Evolutionary conservation across 2,888 invertebrate genomes (phyloP), one percentile per base, ranked within the genome.

Genomic region (Argyresthia albistria): DNA sequence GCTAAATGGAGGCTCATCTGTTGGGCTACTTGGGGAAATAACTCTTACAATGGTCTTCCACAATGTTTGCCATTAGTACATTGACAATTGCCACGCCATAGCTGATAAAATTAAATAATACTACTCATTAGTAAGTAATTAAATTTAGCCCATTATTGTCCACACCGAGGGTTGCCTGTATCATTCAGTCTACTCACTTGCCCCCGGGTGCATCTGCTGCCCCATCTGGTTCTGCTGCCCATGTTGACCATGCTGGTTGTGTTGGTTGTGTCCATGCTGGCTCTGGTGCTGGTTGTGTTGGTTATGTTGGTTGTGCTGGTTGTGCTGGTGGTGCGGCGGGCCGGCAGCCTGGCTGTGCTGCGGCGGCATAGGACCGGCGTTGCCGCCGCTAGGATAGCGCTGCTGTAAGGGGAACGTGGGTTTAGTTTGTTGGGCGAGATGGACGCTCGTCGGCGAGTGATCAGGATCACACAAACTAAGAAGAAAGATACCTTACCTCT

Each of bases 241-340:
- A 14, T 79, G 81, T 9, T 74, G 73, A 35, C 76, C 73, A 8
- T 73, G 73, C 10, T 69, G 73, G 39, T 79, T 78, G 16, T 80
- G 81, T 14, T 71, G 72, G 4, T 69, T 70, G 11, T 67, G 57
- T 37, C 59, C 57, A 9, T 54, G 65, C 0, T 63, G 65, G 4
- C 61, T 65, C 0, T 62, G 66, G 4, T 65, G 65, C 10, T 63
- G 66, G 7, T 63, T 64, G 8, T 57, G 64, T n/a, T 64, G 63
- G 6, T 65, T 61, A 4, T 68, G 54, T 61, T 67, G 54, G 67
- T 73, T 43, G 68, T 82, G 69, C 63, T 79, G 55, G 65, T 71
- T 73, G 4, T 67, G 70, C 10, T 65, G 64, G 10, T 66, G 66
- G 35, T 63, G 67, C 47, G 56, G 61, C 4, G 63, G 64, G 76